Evolutionary conservation across 2,888 invertebrate genomes (phyloP).

Genomic region (Dryobota labecula): DNA sequence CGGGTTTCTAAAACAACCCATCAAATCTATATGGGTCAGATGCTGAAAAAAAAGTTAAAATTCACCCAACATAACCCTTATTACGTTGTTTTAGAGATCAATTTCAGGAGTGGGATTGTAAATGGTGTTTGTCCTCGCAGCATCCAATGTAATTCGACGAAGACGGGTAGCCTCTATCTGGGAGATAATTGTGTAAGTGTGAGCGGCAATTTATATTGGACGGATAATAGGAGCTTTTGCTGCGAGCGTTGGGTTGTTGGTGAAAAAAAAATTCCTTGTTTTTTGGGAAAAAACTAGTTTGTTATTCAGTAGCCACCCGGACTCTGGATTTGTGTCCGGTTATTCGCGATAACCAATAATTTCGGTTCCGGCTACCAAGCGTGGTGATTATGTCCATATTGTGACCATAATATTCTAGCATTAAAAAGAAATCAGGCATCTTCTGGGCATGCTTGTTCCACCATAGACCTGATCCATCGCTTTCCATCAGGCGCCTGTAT

Average conservation of each 20-base stretch:
- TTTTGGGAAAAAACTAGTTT: slow-evolving; percentile 16
- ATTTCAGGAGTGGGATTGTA: background rate
- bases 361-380: background rate
- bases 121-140: slow-evolving; percentile 54
- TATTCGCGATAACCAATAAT: background rate
- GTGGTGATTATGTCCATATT: background rate
- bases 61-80: slow-evolving; percentile 28
- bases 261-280: slow-evolving; percentile 5
- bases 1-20: slow-evolving; percentile 57
- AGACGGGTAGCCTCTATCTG: slow-evolving; percentile 58
- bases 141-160: slow-evolving; percentile 69
- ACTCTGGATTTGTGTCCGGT: background rate
- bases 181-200: slow-evolving; percentile 62
- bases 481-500: too few relatives aligned
- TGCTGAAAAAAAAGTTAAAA: background rate
- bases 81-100: slow-evolving; percentile 6
- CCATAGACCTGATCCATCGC: too few relatives aligned
- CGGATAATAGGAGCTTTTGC: slow-evolving; percentile 70
- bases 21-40: slow-evolving; percentile 56
- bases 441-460: too few relatives aligned
- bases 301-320: too few relatives aligned
- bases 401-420: background rate
- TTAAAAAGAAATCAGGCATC: too few relatives aligned
- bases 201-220: slow-evolving; percentile 69
- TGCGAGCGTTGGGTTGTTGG: slow-evolving; percentile 59